Conservation (phyloP, 1,140 invertebrate genomes). For the Brachionus asplanchnoidis region DNA sequence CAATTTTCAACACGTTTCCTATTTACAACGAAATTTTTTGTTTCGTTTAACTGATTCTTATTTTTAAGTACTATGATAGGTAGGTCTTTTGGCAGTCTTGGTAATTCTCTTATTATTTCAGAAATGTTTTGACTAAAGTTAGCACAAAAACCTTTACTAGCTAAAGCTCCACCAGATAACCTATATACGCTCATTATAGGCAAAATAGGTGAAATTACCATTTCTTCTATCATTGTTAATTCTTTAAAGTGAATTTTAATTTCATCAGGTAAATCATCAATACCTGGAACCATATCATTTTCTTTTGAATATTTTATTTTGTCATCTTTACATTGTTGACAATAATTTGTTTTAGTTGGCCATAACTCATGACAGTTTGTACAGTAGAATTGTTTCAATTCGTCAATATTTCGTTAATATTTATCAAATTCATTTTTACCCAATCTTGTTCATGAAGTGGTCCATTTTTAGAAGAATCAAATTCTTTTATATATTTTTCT, state of each 20-base stretch:
- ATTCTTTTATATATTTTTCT: conserved; percentile 8
- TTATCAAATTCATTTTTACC: background rate
- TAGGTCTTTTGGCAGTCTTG: background rate
- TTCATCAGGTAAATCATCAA: background rate
- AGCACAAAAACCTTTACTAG: conserved; percentile 1
- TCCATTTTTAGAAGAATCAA: background rate
- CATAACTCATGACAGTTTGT: background rate
- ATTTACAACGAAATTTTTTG: background rate
- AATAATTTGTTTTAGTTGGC: background rate
- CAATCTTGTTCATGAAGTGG: background rate
- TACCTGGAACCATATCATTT: background rate
- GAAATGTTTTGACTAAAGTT: background rate
- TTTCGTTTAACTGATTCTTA: background rate
- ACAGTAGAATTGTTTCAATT: conserved; percentile 7
- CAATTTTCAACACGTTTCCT: background rate
- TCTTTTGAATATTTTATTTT: background rate
- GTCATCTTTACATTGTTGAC: background rate
- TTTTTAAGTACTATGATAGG: background rate
- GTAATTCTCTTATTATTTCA: background rate
- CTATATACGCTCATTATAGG: conserved; percentile 12
- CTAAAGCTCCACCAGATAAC: background rate
- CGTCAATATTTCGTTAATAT: background rate
- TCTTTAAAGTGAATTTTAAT: background rate
- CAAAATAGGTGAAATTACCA: background rate
- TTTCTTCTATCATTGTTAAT: conserved; percentile 2